A percentile compares a stretch with the other conserved stretches of the same genome.
These are phyloP conservation scores for Sarcophaga subvicina DNA, from an alignment of 2,888 invertebrate genomes.

Conservation along the genomic window DNA sequence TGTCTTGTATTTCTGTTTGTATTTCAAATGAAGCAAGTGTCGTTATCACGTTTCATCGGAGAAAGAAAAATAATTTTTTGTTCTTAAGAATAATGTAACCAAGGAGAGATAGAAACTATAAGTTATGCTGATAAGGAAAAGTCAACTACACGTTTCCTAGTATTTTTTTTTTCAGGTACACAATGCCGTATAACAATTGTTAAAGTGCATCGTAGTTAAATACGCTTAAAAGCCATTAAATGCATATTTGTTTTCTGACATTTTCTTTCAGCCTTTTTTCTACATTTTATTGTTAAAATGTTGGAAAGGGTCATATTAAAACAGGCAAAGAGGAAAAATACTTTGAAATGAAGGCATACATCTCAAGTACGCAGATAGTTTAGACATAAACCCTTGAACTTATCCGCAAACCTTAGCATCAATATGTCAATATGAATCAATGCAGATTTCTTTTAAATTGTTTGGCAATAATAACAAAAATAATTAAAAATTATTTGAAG, in stretches of 20 bases:
- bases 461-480: too few relatives aligned
- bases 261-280: background rate
- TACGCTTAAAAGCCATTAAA: slow-evolving; percentile 35
- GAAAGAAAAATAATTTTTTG: slow-evolving; percentile 11
- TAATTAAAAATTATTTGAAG: too few relatives aligned
- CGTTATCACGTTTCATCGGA: slow-evolving; percentile 58
- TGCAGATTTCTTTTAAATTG: too few relatives aligned
- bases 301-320: too few relatives aligned
- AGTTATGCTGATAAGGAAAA: slow-evolving; percentile 41
- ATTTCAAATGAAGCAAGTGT: slow-evolving; percentile 49
- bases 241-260: slow-evolving; percentile 29
- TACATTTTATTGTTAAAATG: background rate
- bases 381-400: too few relatives aligned
- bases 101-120: slow-evolving; percentile 33
- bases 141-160: slow-evolving; percentile 4
- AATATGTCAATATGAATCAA: too few relatives aligned
- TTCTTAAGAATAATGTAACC: slow-evolving; percentile 38
- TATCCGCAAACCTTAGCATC: too few relatives aligned
- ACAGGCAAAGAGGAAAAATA: too few relatives aligned
- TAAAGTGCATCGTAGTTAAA: slow-evolving; percentile 47
- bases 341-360: too few relatives aligned
- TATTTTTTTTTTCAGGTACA: background rate
- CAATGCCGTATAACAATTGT: background rate
- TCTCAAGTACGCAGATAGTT: too few relatives aligned
- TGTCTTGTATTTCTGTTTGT: too few relatives aligned